These are phyloP conservation scores for Zonitis immaculata DNA, from an alignment of 2,888 invertebrate genomes.

Conservation along the genomic window DNA sequence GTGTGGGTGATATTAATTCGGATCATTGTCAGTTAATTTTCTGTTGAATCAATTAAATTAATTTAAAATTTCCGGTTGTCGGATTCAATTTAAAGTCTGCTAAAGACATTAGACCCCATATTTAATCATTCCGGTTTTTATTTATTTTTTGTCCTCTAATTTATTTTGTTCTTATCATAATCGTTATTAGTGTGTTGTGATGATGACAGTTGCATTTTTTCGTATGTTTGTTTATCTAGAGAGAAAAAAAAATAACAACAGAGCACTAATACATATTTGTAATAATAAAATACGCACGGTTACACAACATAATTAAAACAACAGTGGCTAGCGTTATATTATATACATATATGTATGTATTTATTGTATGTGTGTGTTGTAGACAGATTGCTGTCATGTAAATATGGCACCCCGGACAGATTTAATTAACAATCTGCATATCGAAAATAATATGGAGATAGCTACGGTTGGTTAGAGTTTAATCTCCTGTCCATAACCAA, in stretches of 20 bases:
- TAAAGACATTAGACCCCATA: conserved; percentile 12
- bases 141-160: no score
- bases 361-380: no score
- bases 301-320: conserved; percentile 49
- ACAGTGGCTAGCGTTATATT: conserved; percentile 38
- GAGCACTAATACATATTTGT: conserved; percentile 39
- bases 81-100: conserved; percentile 11
- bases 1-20: background rate
- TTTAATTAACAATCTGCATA: conserved; percentile 51
- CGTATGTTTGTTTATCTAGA: background rate
- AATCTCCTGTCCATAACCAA: conserved; percentile 23
- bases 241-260: background rate
- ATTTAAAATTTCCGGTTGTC: conserved; percentile 19
- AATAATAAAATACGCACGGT: conserved; percentile 48
- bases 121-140: conserved; percentile 6
- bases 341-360: no score
- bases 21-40: background rate
- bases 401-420: conserved; percentile 48
- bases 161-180: no score
- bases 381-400: conserved; percentile 52
- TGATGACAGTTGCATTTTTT: conserved; percentile 3
- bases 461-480: conserved; percentile 43
- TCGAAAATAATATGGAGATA: conserved; percentile 48
- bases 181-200: background rate
- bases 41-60: conserved; percentile 18